Evolutionary conservation across 2,113 vertebrate species (phyloP).

Genomic region (Eudyptes chrysolophus): DNA sequence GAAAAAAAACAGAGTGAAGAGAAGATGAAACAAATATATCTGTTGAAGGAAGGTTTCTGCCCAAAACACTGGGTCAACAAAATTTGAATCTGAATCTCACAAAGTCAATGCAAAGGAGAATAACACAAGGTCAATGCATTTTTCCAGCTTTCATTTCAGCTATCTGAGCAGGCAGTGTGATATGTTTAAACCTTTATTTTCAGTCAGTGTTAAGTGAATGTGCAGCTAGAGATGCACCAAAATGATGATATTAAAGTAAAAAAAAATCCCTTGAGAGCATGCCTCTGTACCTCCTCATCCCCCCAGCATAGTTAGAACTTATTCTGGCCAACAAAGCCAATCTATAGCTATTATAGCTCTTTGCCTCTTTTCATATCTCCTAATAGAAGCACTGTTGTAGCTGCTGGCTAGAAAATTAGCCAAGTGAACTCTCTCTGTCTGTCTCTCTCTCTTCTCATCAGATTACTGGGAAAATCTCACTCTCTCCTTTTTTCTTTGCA

Average conservation of each 20-base stretch:
- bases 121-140: background rate
- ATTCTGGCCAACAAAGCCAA: slow-evolving; percentile 45
- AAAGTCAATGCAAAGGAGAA: background rate
- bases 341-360: slow-evolving; percentile 66
- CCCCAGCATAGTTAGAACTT: slow-evolving; percentile 2
- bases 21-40: background rate
- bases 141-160: slow-evolving; percentile 18
- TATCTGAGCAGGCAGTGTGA: background rate
- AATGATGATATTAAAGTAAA: slow-evolving; percentile 35
- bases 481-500: slow-evolving; percentile 42
- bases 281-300: background rate
- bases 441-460: slow-evolving; percentile 67
- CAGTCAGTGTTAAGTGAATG: slow-evolving; percentile 23
- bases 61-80: background rate
- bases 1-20: background rate
- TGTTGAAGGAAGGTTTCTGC: background rate
- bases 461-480: slow-evolving; percentile 67
- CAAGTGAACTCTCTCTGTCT: slow-evolving; percentile 68
- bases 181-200: slow-evolving; percentile 16
- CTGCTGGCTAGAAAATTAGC: slow-evolving; percentile 75
- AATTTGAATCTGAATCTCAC: background rate
- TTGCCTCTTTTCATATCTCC: slow-evolving; percentile 68
- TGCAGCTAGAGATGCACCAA: slow-evolving; percentile 24
- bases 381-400: slow-evolving; percentile 63
- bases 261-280: background rate